Evolutionary conservation across 2,888 invertebrate genomes (phyloP).

Genomic region (Phaonia tiefii): DNA sequence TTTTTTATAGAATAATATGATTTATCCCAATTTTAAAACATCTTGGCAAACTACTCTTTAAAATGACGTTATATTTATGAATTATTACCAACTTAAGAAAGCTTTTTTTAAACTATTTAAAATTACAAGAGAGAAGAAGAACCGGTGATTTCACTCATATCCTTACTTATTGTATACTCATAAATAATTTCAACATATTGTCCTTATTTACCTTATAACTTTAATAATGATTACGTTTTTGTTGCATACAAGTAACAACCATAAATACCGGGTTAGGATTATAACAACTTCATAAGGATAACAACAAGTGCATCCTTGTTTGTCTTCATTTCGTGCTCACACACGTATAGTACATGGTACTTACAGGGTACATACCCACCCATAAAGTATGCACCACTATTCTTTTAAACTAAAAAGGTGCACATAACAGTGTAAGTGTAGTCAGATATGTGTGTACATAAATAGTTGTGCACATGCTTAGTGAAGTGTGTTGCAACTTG

Average conservation of each 20-base stretch:
- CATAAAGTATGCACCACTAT: slow-evolving; percentile 36
- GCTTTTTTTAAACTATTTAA: too few species aligned
- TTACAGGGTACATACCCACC: background rate
- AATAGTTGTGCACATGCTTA: too few species aligned
- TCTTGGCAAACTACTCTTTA: too few species aligned
- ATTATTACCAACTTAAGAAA: too few species aligned
- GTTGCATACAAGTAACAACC: background rate
- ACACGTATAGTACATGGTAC: background rate
- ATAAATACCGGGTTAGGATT: slow-evolving; percentile 24
- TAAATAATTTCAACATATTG: background rate
- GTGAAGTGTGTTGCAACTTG: background rate
- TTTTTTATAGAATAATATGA: too few species aligned
- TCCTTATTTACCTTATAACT: background rate
- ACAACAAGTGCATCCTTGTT: slow-evolving; percentile 46
- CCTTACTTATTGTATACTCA: slow-evolving; percentile 12
- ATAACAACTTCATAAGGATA: slow-evolving; percentile 28
- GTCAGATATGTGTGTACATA: too few species aligned
- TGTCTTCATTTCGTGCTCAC: background rate
- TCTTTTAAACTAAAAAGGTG: too few species aligned
- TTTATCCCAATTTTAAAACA: too few species aligned
- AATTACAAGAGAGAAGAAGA: too few species aligned
- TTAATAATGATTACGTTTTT: slow-evolving; percentile 33
- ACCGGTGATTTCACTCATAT: background rate
- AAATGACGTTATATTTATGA: too few species aligned
- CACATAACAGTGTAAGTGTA: too few species aligned